Conservation (phyloP, 2,113 vertebrate genomes). For the Fulmarus glacialis region DNA sequence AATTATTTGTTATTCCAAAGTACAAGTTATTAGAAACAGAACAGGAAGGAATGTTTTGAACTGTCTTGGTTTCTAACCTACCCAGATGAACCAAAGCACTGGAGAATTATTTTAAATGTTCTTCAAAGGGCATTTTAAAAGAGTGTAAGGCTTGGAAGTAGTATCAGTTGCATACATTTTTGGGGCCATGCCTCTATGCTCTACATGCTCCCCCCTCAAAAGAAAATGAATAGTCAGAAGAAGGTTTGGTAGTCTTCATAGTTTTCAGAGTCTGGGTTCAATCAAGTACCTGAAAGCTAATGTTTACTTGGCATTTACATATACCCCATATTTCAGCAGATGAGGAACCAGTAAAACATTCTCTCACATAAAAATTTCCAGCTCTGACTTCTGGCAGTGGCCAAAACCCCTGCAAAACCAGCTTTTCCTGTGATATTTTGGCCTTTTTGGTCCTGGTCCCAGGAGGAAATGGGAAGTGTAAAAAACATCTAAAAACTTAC, state of each 20-base stretch:
- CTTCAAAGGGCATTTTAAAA: background rate
- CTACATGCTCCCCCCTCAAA: accelerated
- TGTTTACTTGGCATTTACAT: background rate
- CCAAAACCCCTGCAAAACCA: background rate
- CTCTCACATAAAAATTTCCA: background rate
- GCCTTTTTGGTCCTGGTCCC: background rate
- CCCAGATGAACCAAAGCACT: background rate
- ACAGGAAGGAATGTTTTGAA: background rate
- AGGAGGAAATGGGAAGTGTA: background rate
- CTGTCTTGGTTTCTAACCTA: background rate
- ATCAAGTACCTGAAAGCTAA: background rate
- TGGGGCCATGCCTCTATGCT: background rate
- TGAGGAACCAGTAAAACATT: background rate
- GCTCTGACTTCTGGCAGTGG: background rate
- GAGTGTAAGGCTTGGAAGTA: background rate
- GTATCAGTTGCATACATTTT: background rate
- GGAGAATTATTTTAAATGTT: background rate
- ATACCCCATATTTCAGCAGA: background rate
- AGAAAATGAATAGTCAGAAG: background rate
- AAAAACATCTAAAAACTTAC: background rate
- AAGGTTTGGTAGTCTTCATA: background rate
- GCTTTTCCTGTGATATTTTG: background rate
- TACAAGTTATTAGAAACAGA: conserved; percentile 32
- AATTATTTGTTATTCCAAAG: conserved; percentile 18
- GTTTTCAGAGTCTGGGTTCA: background rate